A percentile compares a stretch with the other conserved stretches of the same genome.
Evolutionary conservation across 2,888 invertebrate genomes (phyloP).

Genomic region (Standfussiana lucernea): DNA sequence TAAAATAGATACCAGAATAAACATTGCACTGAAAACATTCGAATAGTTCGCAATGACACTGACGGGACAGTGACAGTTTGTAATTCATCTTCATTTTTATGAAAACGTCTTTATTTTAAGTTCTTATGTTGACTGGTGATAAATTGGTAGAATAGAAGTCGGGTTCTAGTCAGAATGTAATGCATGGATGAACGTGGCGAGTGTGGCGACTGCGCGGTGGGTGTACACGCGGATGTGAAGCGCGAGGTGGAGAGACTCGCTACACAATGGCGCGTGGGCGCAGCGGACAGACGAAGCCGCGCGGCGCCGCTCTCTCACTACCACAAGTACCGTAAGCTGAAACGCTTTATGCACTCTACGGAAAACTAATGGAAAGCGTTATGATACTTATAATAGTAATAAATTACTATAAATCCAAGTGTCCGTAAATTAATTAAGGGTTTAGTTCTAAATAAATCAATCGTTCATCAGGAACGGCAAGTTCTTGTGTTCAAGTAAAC

Average conservation of each 20-base stretch:
- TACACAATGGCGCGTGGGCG: slow-evolving; percentile 68
- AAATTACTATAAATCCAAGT: slow-evolving; percentile 17
- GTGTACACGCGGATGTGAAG: slow-evolving; percentile 63
- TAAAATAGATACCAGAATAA: slow-evolving; percentile 56
- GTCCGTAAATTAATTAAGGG: not conserved
- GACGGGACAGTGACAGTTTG: slow-evolving; percentile 61
- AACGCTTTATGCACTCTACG: slow-evolving; percentile 59
- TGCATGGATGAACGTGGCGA: slow-evolving; percentile 34
- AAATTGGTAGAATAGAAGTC: slow-evolving; percentile 33
- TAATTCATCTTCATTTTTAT: slow-evolving; percentile 56
- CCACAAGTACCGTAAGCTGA: slow-evolving; percentile 84
- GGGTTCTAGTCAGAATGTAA: slow-evolving; percentile 47
- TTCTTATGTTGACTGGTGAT: slow-evolving; percentile 41
- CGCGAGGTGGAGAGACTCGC: slow-evolving; percentile 54
- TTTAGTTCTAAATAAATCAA: not conserved
- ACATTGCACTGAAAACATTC: slow-evolving; percentile 55
- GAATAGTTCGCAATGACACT: slow-evolving; percentile 60
- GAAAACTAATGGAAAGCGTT: slow-evolving; percentile 56
- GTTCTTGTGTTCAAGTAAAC: not conserved
- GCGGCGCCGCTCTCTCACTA: slow-evolving; percentile 72
- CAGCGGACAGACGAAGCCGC: slow-evolving; percentile 55
- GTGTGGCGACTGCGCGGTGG: slow-evolving; percentile 32
- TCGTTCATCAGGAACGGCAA: not conserved
- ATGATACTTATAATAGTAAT: slow-evolving; percentile 21
- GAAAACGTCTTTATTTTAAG: slow-evolving; percentile 42